These are phyloP conservation scores for Zoanthus gigantus DNA, from an alignment of 92 coral and sea anemone species.

Conservation along the genomic window DNA sequence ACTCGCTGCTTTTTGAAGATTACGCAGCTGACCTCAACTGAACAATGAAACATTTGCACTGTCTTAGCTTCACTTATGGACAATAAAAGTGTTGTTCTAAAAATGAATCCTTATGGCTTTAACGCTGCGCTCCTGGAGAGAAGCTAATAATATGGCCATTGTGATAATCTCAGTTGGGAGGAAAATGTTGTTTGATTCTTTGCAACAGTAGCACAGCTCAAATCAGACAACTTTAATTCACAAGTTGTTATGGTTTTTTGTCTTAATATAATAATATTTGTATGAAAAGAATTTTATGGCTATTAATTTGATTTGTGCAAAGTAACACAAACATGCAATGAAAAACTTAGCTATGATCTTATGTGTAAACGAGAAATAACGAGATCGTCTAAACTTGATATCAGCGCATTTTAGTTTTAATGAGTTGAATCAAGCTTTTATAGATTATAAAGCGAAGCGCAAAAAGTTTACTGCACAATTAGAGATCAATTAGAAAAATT, in stretches of 20 bases:
- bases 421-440: background rate
- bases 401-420: background rate
- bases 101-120: background rate
- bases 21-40: slow-evolving; percentile 17
- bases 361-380: background rate
- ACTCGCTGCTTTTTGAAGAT: background rate
- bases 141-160: slow-evolving; percentile 17
- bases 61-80: background rate
- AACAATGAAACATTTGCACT: background rate
- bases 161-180: slow-evolving; percentile 24
- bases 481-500: slow-evolving; percentile 1
- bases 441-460: background rate
- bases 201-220: background rate
- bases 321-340: background rate
- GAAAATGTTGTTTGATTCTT: background rate
- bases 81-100: slow-evolving; percentile 11
- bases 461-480: background rate
- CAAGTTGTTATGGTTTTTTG: background rate
- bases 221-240: background rate
- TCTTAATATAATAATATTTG: background rate
- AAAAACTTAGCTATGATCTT: background rate
- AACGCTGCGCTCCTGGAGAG: background rate
- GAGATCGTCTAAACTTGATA: background rate
- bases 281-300: background rate
- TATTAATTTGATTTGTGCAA: background rate